Percentiles rank a stretch among this genome's conserved stretches.
These are phyloP conservation scores for Callyntrura sp. DNA, from an alignment of 2,888 invertebrate species.

Conservation along the genomic window DNA sequence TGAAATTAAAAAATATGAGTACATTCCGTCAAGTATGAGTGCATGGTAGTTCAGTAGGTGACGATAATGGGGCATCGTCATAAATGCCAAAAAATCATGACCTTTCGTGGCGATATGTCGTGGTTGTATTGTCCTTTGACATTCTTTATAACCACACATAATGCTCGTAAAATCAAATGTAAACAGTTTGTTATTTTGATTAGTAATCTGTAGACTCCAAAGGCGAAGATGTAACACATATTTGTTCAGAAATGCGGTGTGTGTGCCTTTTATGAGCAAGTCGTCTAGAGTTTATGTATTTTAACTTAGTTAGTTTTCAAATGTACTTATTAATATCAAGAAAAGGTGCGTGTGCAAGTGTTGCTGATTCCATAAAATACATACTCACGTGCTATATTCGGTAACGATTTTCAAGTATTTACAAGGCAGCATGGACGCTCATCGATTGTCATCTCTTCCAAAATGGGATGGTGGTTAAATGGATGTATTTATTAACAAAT, in stretches of 20 bases:
- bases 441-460: too few relatives aligned
- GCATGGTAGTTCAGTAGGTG: neutral
- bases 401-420: too few relatives aligned
- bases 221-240: slow-evolving; percentile 1
- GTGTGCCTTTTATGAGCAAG: neutral
- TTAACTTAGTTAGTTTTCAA: neutral
- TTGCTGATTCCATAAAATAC: too few relatives aligned
- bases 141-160: slow-evolving; percentile 34
- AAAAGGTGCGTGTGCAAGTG: neutral
- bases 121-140: slow-evolving; percentile 29
- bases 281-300: neutral
- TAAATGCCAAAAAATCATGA: slow-evolving; percentile 42
- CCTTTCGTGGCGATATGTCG: slow-evolving; percentile 39
- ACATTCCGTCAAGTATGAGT: neutral
- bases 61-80: slow-evolving; percentile 38
- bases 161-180: slow-evolving; percentile 40
- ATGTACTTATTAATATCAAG: neutral
- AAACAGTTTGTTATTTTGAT: slow-evolving; percentile 43
- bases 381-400: too few relatives aligned
- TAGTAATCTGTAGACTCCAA: neutral
- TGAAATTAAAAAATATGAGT: neutral
- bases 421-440: too few relatives aligned
- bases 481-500: too few relatives aligned
- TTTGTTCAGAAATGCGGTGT: neutral
- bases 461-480: too few relatives aligned